These are phyloP conservation scores for Malurus splendens DNA, from an alignment of 2,797 vertebrate species.

Conservation along the genomic window DNA sequence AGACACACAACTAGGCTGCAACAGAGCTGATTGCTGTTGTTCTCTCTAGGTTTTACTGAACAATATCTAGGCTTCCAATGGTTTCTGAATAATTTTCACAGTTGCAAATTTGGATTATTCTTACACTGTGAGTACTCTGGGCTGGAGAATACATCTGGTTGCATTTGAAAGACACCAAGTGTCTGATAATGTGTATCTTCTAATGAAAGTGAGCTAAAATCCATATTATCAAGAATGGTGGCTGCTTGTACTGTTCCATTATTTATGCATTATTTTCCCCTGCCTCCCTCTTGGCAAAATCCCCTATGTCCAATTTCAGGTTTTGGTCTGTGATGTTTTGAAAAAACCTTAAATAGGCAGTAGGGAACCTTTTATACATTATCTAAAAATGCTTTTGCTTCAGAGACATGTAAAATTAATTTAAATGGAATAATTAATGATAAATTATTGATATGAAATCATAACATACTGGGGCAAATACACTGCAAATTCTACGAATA, in stretches of 20 bases:
- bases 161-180: neutral
- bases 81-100: neutral
- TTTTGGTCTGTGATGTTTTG: neutral
- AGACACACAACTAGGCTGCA: conserved; percentile 80
- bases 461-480: neutral
- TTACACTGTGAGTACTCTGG: neutral
- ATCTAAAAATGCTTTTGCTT: neutral
- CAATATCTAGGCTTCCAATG: neutral
- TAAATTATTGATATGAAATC: neutral
- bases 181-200: neutral
- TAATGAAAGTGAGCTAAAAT: neutral
- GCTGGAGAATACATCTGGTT: neutral
- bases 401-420: neutral
- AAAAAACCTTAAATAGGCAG: neutral
- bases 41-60: conserved; percentile 27
- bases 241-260: neutral
- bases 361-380: neutral
- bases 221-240: neutral
- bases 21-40: conserved; percentile 56
- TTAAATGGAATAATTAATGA: neutral
- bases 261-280: neutral
- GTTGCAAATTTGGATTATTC: neutral
- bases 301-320: neutral
- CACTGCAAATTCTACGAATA: neutral
- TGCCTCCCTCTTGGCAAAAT: neutral